phyloP scores from a whole-genome alignment of 2,113 vertebrate genomes.

The Pollachius pollachius region DNA sequence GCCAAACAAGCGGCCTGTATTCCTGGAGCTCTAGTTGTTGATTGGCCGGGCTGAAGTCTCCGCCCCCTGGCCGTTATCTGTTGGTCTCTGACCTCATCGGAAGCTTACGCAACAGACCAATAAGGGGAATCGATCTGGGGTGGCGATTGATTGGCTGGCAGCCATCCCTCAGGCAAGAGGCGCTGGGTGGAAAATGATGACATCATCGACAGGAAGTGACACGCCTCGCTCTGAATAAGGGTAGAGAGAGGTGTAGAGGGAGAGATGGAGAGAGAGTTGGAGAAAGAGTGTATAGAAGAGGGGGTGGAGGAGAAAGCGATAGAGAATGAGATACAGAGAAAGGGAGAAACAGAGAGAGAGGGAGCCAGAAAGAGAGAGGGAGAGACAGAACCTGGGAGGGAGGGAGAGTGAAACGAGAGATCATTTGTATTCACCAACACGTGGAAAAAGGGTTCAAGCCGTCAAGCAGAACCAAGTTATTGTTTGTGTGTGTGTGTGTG shows the following conservation, averaged over 20 bases:
- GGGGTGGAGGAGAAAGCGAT: neutral
- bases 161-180: constrained; percentile 30
- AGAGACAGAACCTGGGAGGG: constrained; percentile 24
- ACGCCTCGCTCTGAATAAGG: constrained; percentile 27
- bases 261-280: neutral
- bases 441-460: constrained; percentile 41
- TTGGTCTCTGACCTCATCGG: constrained; percentile 43
- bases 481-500: constrained; percentile 1
- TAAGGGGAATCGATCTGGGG: constrained; percentile 58
- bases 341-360: neutral
- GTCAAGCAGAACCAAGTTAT: constrained; percentile 54
- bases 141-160: constrained; percentile 47
- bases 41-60: neutral
- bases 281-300: neutral
- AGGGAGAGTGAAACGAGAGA: neutral
- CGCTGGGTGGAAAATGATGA: constrained; percentile 49
- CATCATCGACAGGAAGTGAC: constrained; percentile 33
- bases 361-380: neutral
- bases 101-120: constrained; percentile 59
- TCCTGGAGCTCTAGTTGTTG: neutral
- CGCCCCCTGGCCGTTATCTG: neutral
- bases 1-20: too few relatives aligned
- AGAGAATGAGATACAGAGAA: neutral
- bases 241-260: neutral
- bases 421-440: constrained; percentile 59